Percentiles rank a stretch among this genome's conserved stretches.
Evolutionary conservation across 2,113 vertebrate species (phyloP).

Genomic region (Coryphaenoides rupestris): DNA sequence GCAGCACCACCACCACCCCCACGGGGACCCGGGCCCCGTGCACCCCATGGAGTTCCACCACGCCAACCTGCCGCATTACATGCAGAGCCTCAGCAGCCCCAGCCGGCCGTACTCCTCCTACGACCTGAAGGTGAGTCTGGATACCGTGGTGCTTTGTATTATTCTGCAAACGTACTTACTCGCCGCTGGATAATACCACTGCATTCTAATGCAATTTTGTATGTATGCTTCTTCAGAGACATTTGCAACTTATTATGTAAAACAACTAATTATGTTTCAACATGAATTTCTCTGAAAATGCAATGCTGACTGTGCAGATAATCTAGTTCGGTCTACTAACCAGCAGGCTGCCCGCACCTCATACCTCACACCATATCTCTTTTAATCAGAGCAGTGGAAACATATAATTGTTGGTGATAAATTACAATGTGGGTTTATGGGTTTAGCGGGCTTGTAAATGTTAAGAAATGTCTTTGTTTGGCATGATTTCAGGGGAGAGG

Average conservation of each 20-base stretch:
- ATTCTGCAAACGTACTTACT: neutral
- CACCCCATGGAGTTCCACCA: conserved; percentile 51
- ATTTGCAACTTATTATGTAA: neutral
- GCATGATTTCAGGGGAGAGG: conserved; percentile 22
- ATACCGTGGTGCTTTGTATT: neutral
- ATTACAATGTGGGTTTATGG: conserved; percentile 48
- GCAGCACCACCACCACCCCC: conserved; percentile 69
- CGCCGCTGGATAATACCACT: conserved; percentile 4
- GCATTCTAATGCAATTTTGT: conserved; percentile 2
- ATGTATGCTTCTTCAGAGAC: conserved; percentile 38
- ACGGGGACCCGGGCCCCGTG: conserved; percentile 49
- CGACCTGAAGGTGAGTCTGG: conserved; percentile 72
- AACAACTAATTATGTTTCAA: too few species aligned
- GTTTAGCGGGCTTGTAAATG: conserved; percentile 39
- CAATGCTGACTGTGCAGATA: too few species aligned
- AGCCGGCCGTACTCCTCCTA: conserved; percentile 77
- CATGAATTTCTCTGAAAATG: too few species aligned
- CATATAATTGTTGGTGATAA: conserved; percentile 20
- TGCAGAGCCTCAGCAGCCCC: conserved; percentile 71
- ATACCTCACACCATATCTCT: too few species aligned
- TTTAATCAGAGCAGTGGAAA: too few species aligned
- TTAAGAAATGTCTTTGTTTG: conserved; percentile 42
- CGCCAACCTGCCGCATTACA: conserved; percentile 55
- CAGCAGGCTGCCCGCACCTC: too few species aligned
- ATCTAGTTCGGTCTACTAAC: too few species aligned